Evolutionary conservation across 2,888 invertebrate species (phyloP), one percentile per base, ranked within the genome.

Genomic region (Noctua pronuba): DNA sequence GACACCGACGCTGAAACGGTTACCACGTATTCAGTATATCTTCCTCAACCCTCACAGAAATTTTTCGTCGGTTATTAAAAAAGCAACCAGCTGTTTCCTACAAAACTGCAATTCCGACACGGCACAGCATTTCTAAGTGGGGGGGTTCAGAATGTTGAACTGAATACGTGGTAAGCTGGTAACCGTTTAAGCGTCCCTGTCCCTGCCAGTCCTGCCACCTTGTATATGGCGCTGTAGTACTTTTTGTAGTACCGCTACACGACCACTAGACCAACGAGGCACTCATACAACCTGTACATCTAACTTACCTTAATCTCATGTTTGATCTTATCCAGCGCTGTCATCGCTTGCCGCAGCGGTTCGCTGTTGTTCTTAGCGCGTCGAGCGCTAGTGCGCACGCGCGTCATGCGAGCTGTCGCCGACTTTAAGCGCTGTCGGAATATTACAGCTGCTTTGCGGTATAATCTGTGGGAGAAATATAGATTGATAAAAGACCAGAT

Each of bases 361-460:
- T 93, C 94, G 80, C 84, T 86, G 79, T 86, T 82, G 72, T 83
- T 81, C 46, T 91, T 90, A 44, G 82, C 77, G 21, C 88, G 85
- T 2, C 90, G 86, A 8, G 82, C 88, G 77, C 91, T 91, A n/a
- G 91, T 88, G 0, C 94, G 92, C 2, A 90, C 93, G 60, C 94
- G 93, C 2, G 85, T 77, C 67, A 91, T 91, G 0, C 94, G 92
- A 13, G 95, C 95, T 1, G 89, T 84, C 2, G 94, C 92, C 10
- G 94, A 89, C 44, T 94, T 93, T 13, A 94, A 88, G 1, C 96
- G 93, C 75, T 94, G 93, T 0, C 96, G 95, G 90, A 96, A 96
- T 90, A 96, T 94, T 11, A 94, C 94, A 2, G 96, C 96, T 4
- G 96, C 96, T 85, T 94, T 95, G 21, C 96, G 94, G 88, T 96